phyloP scores from a whole-genome alignment of 2,888 invertebrate species.

The Lithosia quadra region DNA sequence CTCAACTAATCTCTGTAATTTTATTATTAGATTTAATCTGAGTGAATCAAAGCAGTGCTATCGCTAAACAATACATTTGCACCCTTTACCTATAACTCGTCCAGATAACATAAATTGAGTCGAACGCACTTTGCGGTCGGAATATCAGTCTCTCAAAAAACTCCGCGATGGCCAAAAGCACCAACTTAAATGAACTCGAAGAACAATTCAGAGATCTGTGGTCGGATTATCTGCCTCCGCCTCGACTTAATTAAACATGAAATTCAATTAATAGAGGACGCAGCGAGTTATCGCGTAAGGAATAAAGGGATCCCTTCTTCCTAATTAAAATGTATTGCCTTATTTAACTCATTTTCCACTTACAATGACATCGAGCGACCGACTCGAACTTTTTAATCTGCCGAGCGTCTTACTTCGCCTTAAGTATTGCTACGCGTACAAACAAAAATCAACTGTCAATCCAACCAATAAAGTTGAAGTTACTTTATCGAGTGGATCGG shows the following conservation, averaged over 20 bases:
- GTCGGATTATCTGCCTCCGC: constrained; percentile 77
- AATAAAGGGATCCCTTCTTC: constrained; percentile 85
- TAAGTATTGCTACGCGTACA: constrained; percentile 53
- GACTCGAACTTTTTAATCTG: constrained; percentile 86
- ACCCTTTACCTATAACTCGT: constrained; percentile 24
- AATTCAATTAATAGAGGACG: constrained; percentile 85
- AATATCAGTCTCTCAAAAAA: constrained; percentile 58
- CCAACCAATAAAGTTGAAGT: constrained; percentile 44
- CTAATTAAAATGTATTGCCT: constrained; percentile 88
- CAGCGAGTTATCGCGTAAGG: constrained; percentile 83
- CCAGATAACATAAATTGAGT: constrained; percentile 23
- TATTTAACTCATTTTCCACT: constrained; percentile 87
- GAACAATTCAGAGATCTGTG: constrained; percentile 71
- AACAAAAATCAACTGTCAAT: constrained; percentile 42
- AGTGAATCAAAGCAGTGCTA: constrained; percentile 2
- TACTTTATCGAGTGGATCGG: constrained; percentile 29
- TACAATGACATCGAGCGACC: constrained; percentile 85
- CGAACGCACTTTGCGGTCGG: constrained; percentile 31
- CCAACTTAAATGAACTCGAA: constrained; percentile 68
- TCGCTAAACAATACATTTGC: constrained; percentile 11
- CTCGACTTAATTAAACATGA: constrained; percentile 86
- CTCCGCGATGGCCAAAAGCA: constrained; percentile 65
- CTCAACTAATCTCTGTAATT: neutral
- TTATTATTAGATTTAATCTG: no score
- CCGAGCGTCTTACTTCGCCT: constrained; percentile 73